Evolutionary conservation across 92 coral and sea anemone genomes (phyloP).

Genomic region (Palythoa heliodiscus): DNA sequence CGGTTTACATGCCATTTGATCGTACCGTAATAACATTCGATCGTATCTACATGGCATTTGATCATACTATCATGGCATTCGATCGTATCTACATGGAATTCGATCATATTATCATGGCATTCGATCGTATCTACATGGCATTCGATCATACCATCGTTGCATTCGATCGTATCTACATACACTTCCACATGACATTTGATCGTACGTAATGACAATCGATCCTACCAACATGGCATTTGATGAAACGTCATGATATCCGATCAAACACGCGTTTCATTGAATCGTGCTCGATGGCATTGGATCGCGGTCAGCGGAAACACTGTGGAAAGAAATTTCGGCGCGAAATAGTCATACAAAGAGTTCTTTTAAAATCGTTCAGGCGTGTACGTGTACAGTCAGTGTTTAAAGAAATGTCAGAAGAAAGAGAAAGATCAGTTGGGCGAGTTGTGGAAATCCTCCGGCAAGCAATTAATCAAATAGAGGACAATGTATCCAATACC

Average conservation of each 20-base stretch:
- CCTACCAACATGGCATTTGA: neutral
- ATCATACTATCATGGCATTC: too few relatives aligned
- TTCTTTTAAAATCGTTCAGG: neutral
- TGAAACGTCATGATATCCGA: neutral
- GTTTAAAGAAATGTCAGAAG: conserved; percentile 10
- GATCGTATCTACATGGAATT: too few relatives aligned
- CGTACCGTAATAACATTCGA: too few relatives aligned
- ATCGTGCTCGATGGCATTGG: neutral
- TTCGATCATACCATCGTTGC: too few relatives aligned
- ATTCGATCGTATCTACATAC: neutral
- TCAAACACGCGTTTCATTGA: neutral
- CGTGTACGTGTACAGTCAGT: neutral
- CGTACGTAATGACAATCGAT: neutral
- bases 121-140: too few relatives aligned
- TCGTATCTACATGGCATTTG: too few relatives aligned
- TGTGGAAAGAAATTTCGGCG: neutral
- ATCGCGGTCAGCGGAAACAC: neutral
- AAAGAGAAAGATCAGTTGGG: conserved; percentile 8
- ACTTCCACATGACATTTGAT: conserved; percentile 1
- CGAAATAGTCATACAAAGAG: neutral
- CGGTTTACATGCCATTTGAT: too few relatives aligned
- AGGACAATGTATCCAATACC: neutral
- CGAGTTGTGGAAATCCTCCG: conserved; percentile 11
- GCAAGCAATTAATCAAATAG: neutral
- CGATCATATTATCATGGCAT: too few relatives aligned